Evolutionary conservation across 2,113 vertebrate species (phyloP), one percentile per base, ranked within the genome.

Genomic region (Baryphthengus martii): DNA sequence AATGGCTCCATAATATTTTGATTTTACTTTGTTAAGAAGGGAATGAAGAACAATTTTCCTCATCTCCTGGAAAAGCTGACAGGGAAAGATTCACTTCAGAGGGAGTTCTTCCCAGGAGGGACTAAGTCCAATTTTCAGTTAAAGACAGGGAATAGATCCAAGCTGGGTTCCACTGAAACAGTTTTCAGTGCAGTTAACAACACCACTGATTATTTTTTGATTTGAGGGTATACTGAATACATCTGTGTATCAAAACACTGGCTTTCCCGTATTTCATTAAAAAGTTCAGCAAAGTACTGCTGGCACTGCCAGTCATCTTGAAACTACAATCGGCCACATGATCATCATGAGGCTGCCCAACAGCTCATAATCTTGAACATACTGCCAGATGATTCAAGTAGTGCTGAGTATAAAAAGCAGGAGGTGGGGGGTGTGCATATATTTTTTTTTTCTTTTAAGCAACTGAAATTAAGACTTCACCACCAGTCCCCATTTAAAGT

Each of bases 361-460:
- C 35, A 81, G 37, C 65, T 89, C 47, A 47, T 45, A 16, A 49
- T 56, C 52, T 67, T 44, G n/a, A 81, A 65, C 63, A 72, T 42
- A 35, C 17, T 55, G 56, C 20, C 23, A 70, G 33, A 78, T 76
- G 53, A 91, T 39, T 79, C 2, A 1, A 86, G 26, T 8, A 80
- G 25, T 35, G 23, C 47, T 10, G 17, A 88, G 26, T 28, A 82
- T 56, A 77, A 85, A 88, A 88, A 81, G 15, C 28, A 59, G 10
- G 4, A 19, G 6, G 10, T 40, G 13, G 7, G 4, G 42, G 9
- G 33, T 12, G 15, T 6, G 1, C 37, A 5, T 40, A 2, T 35
- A 31, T 21, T 29, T 2, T 13, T 10, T 28, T 55, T 31, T 28
- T 28, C 52, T 31, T 73, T 66, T 16, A 23, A 90, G 47, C 18